Conservation (phyloP, 2,797 vertebrate genomes). For the Acanthiza pusilla region DNA sequence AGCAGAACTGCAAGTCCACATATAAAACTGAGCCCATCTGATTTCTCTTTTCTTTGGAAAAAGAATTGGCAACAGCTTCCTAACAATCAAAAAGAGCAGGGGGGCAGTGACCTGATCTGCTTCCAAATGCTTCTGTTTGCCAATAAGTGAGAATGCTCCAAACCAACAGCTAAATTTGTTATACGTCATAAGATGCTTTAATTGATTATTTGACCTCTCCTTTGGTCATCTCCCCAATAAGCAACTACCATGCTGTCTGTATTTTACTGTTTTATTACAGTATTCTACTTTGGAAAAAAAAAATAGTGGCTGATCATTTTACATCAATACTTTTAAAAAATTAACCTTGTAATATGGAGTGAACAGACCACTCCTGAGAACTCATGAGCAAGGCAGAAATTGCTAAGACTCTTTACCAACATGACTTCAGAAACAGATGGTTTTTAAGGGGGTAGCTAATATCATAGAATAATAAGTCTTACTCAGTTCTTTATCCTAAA, state of each 20-base stretch:
- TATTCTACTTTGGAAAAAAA: neutral
- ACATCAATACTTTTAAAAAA: neutral
- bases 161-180: neutral
- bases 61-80: neutral
- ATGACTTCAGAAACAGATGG: neutral
- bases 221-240: neutral
- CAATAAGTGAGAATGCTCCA: neutral
- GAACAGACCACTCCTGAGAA: neutral
- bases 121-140: neutral
- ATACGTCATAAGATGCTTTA: accelerated
- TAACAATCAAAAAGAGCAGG: neutral
- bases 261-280: neutral
- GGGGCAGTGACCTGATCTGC: neutral
- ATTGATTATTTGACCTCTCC: neutral
- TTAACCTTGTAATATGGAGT: neutral
- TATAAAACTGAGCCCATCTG: neutral
- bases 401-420: neutral
- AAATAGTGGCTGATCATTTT: neutral
- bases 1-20: neutral
- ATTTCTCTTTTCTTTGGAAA: neutral
- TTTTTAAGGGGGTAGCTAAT: neutral
- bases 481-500: neutral
- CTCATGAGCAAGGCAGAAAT: neutral
- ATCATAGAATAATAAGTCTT: neutral
- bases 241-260: neutral